Conservation (phyloP, 2,888 invertebrate species). For the Ichneumoninae sp. region DNA sequence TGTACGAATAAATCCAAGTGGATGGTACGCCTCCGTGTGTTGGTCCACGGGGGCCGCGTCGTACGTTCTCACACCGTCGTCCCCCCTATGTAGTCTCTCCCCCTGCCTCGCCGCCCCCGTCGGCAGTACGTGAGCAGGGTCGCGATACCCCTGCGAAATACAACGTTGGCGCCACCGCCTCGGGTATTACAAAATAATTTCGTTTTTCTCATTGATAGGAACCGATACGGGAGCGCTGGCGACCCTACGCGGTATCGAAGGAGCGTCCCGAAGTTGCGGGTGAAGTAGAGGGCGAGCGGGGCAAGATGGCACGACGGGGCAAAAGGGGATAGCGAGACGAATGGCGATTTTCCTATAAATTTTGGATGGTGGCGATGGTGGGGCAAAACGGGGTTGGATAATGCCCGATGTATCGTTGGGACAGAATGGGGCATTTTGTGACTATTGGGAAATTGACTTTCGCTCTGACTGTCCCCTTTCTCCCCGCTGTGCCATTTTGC, state of each 20-base stretch:
- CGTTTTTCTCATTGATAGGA: conserved; percentile 57
- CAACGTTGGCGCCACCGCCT: conserved; percentile 1
- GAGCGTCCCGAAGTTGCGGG: background rate
- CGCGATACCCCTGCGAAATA: conserved; percentile 47
- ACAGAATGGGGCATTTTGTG: no score
- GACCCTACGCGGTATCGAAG: background rate
- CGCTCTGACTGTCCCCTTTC: no score
- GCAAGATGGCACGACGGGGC: no score
- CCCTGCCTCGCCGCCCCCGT: background rate
- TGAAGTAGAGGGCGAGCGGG: background rate
- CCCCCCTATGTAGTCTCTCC: background rate
- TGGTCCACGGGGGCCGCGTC: conserved; percentile 34
- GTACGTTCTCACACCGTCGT: conserved; percentile 25
- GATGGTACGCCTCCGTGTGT: conserved; percentile 34
- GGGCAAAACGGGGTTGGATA: no score
- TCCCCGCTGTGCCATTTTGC: no score
- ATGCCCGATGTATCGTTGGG: no score
- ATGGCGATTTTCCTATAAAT: no score
- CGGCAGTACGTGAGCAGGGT: conserved; percentile 56
- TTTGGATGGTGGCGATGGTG: no score
- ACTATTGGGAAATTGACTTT: no score
- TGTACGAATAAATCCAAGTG: conserved; percentile 66
- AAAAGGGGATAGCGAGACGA: no score
- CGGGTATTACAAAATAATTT: conserved; percentile 59
- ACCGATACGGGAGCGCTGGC: conserved; percentile 17